Evolutionary conservation across 2,797 vertebrate genomes (phyloP).

Genomic region (Gila robusta): DNA sequence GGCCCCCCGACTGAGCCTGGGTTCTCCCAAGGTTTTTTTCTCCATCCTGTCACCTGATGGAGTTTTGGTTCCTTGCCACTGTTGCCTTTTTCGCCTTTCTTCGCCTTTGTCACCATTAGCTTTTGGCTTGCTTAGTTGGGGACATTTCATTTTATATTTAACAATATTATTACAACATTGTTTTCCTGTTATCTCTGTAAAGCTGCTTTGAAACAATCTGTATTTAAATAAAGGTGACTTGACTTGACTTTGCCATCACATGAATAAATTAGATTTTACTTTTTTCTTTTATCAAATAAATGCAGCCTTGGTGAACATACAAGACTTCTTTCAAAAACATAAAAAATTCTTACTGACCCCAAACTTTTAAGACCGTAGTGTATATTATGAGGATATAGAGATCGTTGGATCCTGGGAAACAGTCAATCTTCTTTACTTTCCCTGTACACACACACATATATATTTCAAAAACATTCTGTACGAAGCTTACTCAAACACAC

Average conservation of each 20-base stretch:
- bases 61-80: no score
- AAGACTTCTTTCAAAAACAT: background rate
- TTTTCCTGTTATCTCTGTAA: no score
- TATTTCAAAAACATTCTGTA: background rate
- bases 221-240: no score
- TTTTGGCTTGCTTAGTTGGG: no score
- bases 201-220: no score
- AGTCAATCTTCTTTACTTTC: conserved; percentile 15
- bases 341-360: background rate
- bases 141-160: no score
- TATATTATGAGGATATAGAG: background rate
- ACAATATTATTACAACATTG: no score
- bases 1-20: no score
- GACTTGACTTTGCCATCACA: background rate
- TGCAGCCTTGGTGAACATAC: background rate
- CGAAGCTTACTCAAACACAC: conserved; percentile 12
- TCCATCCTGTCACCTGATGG: no score
- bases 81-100: no score
- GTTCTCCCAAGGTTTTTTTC: no score
- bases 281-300: background rate
- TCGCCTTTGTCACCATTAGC: no score
- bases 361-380: background rate
- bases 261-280: background rate
- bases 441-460: background rate
- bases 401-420: background rate